These are phyloP conservation scores for Chionoecetes opilio DNA, from an alignment of 1,140 invertebrate species.

Conservation along the genomic window DNA sequence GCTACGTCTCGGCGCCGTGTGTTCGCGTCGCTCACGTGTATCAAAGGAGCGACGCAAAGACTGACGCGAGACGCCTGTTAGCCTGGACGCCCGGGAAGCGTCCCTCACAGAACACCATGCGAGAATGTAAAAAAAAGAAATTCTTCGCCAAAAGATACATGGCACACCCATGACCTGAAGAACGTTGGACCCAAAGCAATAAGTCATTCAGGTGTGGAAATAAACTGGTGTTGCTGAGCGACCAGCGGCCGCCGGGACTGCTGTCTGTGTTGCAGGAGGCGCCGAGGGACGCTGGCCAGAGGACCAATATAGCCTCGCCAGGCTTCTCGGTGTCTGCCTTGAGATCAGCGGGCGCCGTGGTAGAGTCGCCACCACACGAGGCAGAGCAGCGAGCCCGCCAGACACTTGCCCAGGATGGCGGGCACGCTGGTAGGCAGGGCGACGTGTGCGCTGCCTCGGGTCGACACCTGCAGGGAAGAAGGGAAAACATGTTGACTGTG, in stretches of 20 bases:
- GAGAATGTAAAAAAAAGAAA: not conserved
- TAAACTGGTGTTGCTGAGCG: not conserved
- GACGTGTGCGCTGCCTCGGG: not conserved
- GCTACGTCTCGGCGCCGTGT: not conserved
- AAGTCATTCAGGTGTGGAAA: not conserved
- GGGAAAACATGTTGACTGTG: not conserved
- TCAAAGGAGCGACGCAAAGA: not conserved
- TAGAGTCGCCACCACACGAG: not conserved
- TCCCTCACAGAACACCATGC: not conserved
- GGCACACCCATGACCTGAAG: not conserved
- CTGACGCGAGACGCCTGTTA: not conserved
- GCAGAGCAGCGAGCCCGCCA: not conserved
- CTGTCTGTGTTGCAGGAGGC: not conserved
- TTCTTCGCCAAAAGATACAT: not conserved
- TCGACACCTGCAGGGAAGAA: not conserved
- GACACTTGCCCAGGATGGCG: not conserved
- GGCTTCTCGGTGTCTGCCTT: not conserved
- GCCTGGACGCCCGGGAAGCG: not conserved
- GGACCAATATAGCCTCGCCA: not conserved
- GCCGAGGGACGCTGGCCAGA: not conserved
- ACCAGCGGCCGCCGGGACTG: not conserved
- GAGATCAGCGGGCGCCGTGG: not conserved
- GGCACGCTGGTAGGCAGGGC: not conserved
- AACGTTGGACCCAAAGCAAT: not conserved
- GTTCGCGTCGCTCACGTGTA: not conserved